Evolutionary conservation across 2,113 vertebrate genomes (phyloP), one percentile per base, ranked within the genome.

Genomic region (Ceyx melanurus): DNA sequence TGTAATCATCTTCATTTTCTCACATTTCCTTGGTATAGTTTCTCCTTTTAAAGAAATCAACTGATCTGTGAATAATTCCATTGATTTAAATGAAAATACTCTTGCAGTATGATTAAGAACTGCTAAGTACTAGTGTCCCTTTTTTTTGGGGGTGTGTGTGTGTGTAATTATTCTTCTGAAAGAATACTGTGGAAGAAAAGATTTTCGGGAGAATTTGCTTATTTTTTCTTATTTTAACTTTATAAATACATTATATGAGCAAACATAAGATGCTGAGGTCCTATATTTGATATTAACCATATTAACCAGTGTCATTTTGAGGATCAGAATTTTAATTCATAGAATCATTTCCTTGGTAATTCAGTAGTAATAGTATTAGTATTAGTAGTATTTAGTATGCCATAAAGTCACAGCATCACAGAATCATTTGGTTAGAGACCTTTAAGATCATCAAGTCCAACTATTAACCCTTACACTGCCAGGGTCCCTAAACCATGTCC

Each of bases 1-100:
- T 19, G 42, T 72, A 88, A 78, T 94, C 45, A 51, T 72, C 21
- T 42, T 90, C 0, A 50, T 89, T 90, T 86, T 88, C 54, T 92
- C 58, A 90, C 15, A 51, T 53, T 87, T 82, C 37, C 35, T 65
- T 0, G 0, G 65, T 89, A 54, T 21, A 85, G 25, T 72, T 84
- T 73, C 17, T 74, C 29, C n/a, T 84, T 91, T 86, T 90, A 77
- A 90, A 92, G 71, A 90, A 92, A 84, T 86, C 33, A 84, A 40
- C 35, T 85, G 62, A 53, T 89, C 71, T 92, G 66, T 86, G 83
- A 93, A 90, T 90, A 94, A 79, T 87, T 42, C 33, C 7, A 46
- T 71, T 79, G 77, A 62, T 76, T 86, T 75, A 88, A 86, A 92
- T 90, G 26, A 82, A 81, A 88, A 71, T 18, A 56, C 31, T 73